Evolutionary conservation across 2,113 vertebrate genomes (phyloP).

Genomic region (Malurus cyaneus): DNA sequence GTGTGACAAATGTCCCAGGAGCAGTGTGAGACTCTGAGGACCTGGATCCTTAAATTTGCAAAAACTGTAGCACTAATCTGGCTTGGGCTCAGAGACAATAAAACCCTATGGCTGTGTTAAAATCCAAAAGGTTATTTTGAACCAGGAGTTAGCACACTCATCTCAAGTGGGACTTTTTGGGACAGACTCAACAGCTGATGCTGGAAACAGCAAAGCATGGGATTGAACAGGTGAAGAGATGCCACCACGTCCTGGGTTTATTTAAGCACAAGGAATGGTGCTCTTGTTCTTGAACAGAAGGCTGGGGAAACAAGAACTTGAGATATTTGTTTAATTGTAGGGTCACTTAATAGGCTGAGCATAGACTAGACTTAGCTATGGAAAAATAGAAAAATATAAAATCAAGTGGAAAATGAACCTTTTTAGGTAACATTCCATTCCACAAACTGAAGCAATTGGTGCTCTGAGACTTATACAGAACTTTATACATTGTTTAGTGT

Average conservation of each 20-base stretch:
- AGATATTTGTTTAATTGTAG: neutral
- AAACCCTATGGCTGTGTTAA: neutral
- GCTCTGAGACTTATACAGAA: neutral
- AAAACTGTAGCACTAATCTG: neutral
- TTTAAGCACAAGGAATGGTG: neutral
- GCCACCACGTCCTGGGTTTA: neutral
- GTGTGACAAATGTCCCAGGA: neutral
- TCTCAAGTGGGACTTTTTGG: accelerated
- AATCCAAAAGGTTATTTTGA: neutral
- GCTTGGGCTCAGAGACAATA: neutral
- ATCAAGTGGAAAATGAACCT: neutral
- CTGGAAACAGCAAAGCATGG: neutral
- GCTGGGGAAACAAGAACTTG: neutral
- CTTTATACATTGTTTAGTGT: neutral
- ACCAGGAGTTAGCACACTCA: neutral
- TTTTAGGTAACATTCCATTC: neutral
- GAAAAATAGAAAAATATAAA: neutral
- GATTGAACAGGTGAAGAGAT: neutral
- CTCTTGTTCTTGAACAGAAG: neutral
- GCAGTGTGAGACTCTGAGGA: neutral
- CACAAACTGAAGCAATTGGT: neutral
- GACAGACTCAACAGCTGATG: neutral
- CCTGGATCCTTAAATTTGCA: neutral
- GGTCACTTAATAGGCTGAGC: neutral
- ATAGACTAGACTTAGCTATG: accelerated